Evolutionary conservation across 2,888 invertebrate species (phyloP).

Genomic region (Listrodromus nycthemerus): DNA sequence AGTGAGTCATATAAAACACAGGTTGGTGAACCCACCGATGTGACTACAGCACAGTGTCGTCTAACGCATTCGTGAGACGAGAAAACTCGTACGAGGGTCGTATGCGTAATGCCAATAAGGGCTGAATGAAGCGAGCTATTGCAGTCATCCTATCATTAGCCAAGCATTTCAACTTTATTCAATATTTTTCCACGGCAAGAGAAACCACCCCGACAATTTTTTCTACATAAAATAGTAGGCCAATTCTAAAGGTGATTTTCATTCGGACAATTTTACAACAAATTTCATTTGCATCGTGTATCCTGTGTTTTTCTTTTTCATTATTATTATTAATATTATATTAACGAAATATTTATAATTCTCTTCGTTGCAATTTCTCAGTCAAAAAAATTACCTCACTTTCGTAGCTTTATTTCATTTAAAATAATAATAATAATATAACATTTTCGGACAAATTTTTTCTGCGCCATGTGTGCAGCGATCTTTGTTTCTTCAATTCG

Average conservation of each 20-base stretch:
- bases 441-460: too few species aligned
- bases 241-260: neutral
- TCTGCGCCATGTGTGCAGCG: too few species aligned
- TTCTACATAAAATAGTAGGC: neutral
- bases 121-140: conserved; percentile 23
- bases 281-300: too few species aligned
- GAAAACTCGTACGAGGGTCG: conserved; percentile 10
- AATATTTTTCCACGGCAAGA: neutral
- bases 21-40: conserved; percentile 64
- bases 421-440: too few species aligned
- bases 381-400: neutral
- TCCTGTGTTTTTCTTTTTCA: neutral
- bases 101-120: conserved; percentile 47
- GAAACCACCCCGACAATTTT: too few species aligned
- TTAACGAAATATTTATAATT: too few species aligned
- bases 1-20: conserved; percentile 65
- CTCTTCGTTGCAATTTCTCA: too few species aligned
- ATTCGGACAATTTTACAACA: too few species aligned
- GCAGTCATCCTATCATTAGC: conserved; percentile 4
- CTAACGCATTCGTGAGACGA: conserved; percentile 21
- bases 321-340: too few species aligned
- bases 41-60: conserved; percentile 49
- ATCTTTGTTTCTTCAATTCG: neutral
- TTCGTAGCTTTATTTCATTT: neutral
- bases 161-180: neutral